Evolutionary conservation across 2,113 vertebrate species (phyloP).

Genomic region (Perca schrenkii): DNA sequence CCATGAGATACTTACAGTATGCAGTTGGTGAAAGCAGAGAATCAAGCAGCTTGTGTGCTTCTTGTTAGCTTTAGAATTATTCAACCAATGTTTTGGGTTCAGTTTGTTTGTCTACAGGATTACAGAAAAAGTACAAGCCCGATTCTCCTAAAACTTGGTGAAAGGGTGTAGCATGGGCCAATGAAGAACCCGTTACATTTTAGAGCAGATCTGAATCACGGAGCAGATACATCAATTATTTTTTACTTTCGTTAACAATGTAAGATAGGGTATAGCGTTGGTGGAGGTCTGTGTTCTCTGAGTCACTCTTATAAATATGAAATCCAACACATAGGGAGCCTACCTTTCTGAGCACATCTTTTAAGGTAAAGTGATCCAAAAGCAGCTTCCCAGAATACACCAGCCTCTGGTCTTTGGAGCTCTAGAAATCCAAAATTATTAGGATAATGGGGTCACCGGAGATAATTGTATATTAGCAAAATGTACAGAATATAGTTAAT

Average conservation of each 20-base stretch:
- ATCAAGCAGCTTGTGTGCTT: not conserved
- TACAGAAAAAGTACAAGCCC: too few relatives aligned
- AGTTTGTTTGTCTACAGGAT: too few relatives aligned
- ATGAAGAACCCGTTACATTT: too few relatives aligned
- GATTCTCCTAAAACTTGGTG: too few relatives aligned
- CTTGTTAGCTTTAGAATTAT: not conserved
- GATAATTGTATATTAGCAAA: not conserved
- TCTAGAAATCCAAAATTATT: constrained; percentile 81
- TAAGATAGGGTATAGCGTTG: too few relatives aligned
- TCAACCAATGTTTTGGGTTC: too few relatives aligned
- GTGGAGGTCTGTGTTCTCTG: too few relatives aligned
- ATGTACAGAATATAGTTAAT: not conserved
- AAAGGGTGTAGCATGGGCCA: too few relatives aligned
- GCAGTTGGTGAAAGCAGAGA: not conserved
- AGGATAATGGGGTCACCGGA: constrained; percentile 31
- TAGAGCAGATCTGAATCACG: too few relatives aligned
- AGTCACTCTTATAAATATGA: not conserved
- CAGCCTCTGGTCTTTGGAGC: constrained; percentile 95
- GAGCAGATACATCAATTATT: too few relatives aligned
- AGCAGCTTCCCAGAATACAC: constrained; percentile 98
- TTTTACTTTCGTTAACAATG: too few relatives aligned
- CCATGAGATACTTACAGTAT: too few relatives aligned
- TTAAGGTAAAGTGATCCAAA: constrained; percentile 93
- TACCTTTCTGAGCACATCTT: constrained; percentile 98
- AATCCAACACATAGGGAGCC: not conserved